Base-by-base conservation (phyloP, 2,797 vertebrate genomes). In the Zalophus californianus region DNA sequence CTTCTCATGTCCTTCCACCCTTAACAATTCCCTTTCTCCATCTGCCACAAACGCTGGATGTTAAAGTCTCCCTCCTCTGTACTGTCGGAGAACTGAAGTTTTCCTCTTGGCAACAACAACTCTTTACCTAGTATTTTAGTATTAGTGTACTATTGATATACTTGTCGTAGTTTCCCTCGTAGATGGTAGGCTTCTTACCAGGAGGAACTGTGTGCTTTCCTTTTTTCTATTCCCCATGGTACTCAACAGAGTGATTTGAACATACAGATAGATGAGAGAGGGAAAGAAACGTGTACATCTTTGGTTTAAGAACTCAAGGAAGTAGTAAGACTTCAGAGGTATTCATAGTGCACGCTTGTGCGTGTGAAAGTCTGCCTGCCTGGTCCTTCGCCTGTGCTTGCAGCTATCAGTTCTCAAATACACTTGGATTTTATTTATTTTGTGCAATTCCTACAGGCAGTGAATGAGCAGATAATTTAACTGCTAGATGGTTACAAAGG, bases 351-450 rank as follows among this genome's bases (percentile, higher is more conserved):
- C 25, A 60, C 50, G 14, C 35, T 60, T 70, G 50, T 77, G 68
- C 84, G 50, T 73, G 16, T 29, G 38, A 54, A 29, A 75, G 25
- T 56, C 72, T 48, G 10, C 85, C 60, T 84, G 12, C 44, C 73
- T 84, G 62, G 11, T 52, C n/a, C 48, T 96, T 48, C 80, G 18
- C 48, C 25, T 54, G 2, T 66, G 35, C 60, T 86, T 86, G 0
- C 56, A 12, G 83, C 66, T 92, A 13, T 92, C 64, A 85, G 20
- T 96, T 96, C 20, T 92, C 29, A 87, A 79, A 52, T 58, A 94
- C 60, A 54, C 96, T 92, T 92, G 50, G 20, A 64, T 86, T 95
- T 87, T 88, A 77, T 90, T 82, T 95, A 44, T 91, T 96, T 94
- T 94, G 18, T 75, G 62, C 92, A 92, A 92, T 91, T 83, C 72